Conservation (phyloP, 2,888 invertebrate species). For the Dasypolia templi region DNA sequence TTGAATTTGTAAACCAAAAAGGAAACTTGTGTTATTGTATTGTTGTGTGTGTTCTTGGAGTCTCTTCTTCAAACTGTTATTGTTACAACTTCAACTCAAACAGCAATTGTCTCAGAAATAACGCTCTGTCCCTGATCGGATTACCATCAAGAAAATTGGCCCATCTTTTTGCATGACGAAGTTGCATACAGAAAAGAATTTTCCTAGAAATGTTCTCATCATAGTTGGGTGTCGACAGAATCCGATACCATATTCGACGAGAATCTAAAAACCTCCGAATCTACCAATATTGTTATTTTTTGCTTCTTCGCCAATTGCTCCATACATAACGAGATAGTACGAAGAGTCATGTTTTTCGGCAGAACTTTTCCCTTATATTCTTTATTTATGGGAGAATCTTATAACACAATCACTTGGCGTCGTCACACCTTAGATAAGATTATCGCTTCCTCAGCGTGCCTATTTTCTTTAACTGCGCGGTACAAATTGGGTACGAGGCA, state of each 20-base stretch:
- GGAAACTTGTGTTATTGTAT: conserved; percentile 21
- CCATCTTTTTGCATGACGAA: conserved; percentile 16
- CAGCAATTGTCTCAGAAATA: conserved; percentile 42
- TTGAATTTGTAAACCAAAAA: conserved; percentile 18
- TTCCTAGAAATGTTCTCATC: conserved; percentile 34
- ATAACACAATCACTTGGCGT: conserved; percentile 71
- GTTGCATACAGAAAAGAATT: conserved; percentile 12
- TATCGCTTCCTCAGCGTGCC: conserved; percentile 49
- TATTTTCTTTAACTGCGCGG: conserved; percentile 58
- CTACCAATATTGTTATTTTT: conserved; percentile 58
- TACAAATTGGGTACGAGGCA: conserved; percentile 47
- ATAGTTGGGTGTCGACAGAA: conserved; percentile 43
- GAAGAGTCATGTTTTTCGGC: conserved; percentile 63
- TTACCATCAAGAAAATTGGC: conserved; percentile 33
- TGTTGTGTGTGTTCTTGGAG: conserved; percentile 39
- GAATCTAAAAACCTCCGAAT: conserved; percentile 34
- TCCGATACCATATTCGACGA: conserved; percentile 29
- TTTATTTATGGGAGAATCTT: conserved; percentile 69
- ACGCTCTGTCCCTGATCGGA: conserved; percentile 24
- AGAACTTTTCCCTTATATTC: conserved; percentile 68
- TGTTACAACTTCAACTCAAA: conserved; percentile 36
- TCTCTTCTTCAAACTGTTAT: conserved; percentile 30
- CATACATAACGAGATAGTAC: conserved; percentile 67
- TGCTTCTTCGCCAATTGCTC: conserved; percentile 55
- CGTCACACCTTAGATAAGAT: conserved; percentile 70